These are phyloP conservation scores for Coremacera marginata DNA, from an alignment of 2,888 invertebrate genomes.

Conservation along the genomic window DNA sequence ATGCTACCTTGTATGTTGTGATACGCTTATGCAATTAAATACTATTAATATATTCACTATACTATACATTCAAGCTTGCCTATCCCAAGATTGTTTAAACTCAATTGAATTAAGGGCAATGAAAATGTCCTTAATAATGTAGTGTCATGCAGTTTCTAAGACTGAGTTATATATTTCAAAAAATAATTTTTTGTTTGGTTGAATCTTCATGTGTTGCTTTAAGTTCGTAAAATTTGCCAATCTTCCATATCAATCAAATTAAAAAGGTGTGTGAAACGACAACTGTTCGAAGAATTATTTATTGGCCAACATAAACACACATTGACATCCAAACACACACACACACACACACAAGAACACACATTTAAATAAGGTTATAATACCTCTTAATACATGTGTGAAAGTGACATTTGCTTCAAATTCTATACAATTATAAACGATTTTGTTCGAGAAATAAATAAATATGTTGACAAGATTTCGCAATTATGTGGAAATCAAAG, in stretches of 20 bases:
- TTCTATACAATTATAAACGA: slow-evolving; percentile 4
- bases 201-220: background rate
- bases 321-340: slow-evolving; percentile 18
- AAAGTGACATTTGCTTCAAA: slow-evolving; percentile 10
- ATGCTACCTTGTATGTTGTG: too few species aligned
- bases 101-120: too few species aligned
- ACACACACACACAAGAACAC: slow-evolving; percentile 38
- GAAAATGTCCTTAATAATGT: too few species aligned
- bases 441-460: background rate
- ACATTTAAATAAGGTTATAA: slow-evolving; percentile 33
- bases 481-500: slow-evolving; percentile 17
- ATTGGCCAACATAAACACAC: background rate
- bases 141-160: too few species aligned
- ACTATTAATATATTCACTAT: too few species aligned
- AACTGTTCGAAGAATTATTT: background rate
- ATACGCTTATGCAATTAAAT: too few species aligned
- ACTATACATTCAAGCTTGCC: too few species aligned
- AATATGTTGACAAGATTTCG: slow-evolving; percentile 12
- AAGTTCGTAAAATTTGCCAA: too few species aligned
- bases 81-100: too few species aligned
- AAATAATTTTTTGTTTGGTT: background rate
- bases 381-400: background rate
- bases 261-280: slow-evolving; percentile 6
- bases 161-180: background rate
- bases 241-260: too few species aligned